Evolutionary conservation across 1,140 invertebrate species (phyloP), one percentile per base, ranked within the genome.

Genomic region (Venustaconcha ellipsiformis): DNA sequence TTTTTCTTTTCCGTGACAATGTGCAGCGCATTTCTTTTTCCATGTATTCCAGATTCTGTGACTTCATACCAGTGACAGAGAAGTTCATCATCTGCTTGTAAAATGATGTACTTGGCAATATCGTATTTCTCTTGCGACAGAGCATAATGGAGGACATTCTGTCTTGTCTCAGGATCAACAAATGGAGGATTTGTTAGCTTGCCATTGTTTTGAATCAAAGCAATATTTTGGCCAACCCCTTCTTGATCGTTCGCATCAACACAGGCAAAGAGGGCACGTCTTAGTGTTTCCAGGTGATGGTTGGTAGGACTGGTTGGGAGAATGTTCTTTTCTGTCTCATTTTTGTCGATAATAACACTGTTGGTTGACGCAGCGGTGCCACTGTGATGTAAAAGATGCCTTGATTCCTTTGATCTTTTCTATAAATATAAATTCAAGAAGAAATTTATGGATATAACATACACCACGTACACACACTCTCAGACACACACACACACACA

Each of bases 21-120:
- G 66, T 87, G 86, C 12, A 87, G 69, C 15, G 78, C 79, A 64
- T 80, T 86, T 59, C 80, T 86, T 23, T 74, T 78, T 57, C 82
- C 82, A 12, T 67, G 59, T 12, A 79, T 77, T 37, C 76, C 69
- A 5, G 78, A 66, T 57, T 80, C 74, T 1, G 57, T 63, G 30
- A 80, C 79, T 1, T 77, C 73, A 74, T 80, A 84, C 4, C 74
- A 60, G 18, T 83, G 78, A 14, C 20, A 67, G 0, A 83, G 58
- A 26, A 87, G 58, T 3, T 68, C 66, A 48, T 71, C 67, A 57
- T 81, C 67, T 23, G 66, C 74, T 14, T 66, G 75, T 5, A 79
- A 74, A 15, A 86, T 75, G 17, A 86, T 30, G 65, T 73, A 58
- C 12, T 63, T 63, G 5, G 75, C 79, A 2, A 83, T 73, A 2